Evolutionary conservation across 2,113 vertebrate genomes (phyloP).

Genomic region (Struthio camelus): DNA sequence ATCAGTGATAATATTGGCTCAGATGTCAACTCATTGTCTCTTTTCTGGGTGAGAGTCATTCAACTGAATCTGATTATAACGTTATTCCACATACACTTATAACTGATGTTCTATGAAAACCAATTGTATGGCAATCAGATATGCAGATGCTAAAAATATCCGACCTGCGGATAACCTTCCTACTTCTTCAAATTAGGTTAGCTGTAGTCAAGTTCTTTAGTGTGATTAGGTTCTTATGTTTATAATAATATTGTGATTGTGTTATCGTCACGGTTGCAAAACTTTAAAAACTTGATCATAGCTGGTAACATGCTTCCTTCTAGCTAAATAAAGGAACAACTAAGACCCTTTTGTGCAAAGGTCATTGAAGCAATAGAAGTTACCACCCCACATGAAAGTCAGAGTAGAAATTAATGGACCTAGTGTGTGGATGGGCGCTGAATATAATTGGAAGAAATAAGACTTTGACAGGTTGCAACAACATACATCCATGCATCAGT

Average conservation of each 20-base stretch:
- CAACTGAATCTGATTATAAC: background rate
- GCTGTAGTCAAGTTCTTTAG: background rate
- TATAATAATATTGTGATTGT: background rate
- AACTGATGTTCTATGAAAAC: background rate
- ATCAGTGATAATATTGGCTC: background rate
- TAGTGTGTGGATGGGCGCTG: no score
- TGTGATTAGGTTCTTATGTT: background rate
- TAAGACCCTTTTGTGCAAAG: background rate
- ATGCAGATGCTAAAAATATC: background rate
- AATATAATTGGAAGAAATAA: background rate
- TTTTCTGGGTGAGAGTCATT: background rate
- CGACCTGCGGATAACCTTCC: background rate
- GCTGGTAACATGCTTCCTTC: background rate
- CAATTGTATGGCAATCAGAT: background rate
- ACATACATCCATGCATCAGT: rapidly evolving
- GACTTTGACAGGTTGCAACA: background rate
- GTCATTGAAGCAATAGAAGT: background rate
- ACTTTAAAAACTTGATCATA: background rate
- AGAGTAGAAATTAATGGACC: background rate
- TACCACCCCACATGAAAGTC: background rate
- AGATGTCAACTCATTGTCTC: background rate
- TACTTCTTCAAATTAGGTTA: background rate
- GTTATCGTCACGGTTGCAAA: background rate
- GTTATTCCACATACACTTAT: background rate
- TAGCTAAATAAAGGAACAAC: background rate